Conservation (phyloP, 1,140 invertebrate genomes). For the Drosophila lini region DNA sequence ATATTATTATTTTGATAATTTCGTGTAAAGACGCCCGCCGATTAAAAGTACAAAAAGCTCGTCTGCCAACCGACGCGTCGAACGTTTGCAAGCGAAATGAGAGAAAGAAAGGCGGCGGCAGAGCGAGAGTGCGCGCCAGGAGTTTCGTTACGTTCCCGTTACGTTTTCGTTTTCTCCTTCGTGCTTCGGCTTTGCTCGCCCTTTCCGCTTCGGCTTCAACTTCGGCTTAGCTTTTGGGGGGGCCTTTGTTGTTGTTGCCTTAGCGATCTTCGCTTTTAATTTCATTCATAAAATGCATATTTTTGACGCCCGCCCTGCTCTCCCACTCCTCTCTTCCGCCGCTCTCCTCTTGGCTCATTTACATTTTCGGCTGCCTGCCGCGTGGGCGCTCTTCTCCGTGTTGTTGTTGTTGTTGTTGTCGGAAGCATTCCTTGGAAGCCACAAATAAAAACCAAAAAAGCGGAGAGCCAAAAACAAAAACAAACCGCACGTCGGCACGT, state of each 20-base stretch:
- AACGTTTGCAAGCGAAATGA: constrained; percentile 78
- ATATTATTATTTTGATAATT: constrained; percentile 8
- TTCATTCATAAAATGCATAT: constrained; percentile 71
- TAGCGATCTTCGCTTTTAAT: constrained; percentile 63
- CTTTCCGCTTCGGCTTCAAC: constrained; percentile 10
- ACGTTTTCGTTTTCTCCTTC: constrained; percentile 15
- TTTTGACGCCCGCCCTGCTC: not conserved
- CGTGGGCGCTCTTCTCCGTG: constrained; percentile 9
- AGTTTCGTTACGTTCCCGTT: constrained; percentile 25
- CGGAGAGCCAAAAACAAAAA: constrained; percentile 19
- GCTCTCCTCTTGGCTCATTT: constrained; percentile 22
- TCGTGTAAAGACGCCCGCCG: constrained; percentile 33
- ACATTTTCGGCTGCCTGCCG: constrained; percentile 35
- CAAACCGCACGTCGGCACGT: constrained; percentile 48
- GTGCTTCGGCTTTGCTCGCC: not conserved
- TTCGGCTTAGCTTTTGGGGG: constrained; percentile 5
- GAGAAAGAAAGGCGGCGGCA: constrained; percentile 16
- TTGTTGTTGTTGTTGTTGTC: constrained; percentile 31
- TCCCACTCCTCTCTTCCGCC: not conserved
- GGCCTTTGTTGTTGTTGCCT: constrained; percentile 16
- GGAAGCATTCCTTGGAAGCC: constrained; percentile 16
- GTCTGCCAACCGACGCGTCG: constrained; percentile 73
- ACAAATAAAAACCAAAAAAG: constrained; percentile 14
- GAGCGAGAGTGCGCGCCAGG: constrained; percentile 17
- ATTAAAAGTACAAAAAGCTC: constrained; percentile 44